Conservation (phyloP, 2,797 vertebrate genomes). For the Philypnodon macrostomus region DNA sequence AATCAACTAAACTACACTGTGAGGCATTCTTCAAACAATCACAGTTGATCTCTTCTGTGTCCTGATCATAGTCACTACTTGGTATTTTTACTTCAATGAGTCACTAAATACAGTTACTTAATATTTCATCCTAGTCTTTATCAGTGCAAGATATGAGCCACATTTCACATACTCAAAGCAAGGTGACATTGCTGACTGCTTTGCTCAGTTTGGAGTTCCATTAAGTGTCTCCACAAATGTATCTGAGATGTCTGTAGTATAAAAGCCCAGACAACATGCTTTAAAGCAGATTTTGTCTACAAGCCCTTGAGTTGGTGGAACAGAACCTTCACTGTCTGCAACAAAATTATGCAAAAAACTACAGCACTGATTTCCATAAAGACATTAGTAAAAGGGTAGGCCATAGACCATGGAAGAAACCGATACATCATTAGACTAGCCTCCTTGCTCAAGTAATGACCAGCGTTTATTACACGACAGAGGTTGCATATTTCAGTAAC, state of each 20-base stretch:
- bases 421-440: conserved; percentile 4
- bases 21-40: too few species aligned
- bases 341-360: conserved; percentile 10
- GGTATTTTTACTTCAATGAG: neutral
- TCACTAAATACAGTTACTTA: neutral
- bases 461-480: conserved; percentile 8
- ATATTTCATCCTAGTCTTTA: neutral
- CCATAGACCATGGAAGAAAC: neutral
- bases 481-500: conserved; percentile 9
- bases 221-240: neutral
- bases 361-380: conserved; percentile 10
- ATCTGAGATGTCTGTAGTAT: neutral
- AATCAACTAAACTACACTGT: too few species aligned
- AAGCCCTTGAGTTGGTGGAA: neutral
- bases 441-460: neutral
- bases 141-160: neutral
- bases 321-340: neutral
- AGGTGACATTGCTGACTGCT: conserved; percentile 2
- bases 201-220: neutral
- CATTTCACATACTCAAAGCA: conserved; percentile 5
- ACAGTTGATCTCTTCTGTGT: too few species aligned
- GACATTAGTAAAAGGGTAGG: conserved; percentile 1
- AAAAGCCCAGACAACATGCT: neutral
- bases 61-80: neutral
- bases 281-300: conserved; percentile 5